Evolutionary conservation across 1,140 invertebrate genomes (phyloP), one percentile per base, ranked within the genome.

Genomic region (Artemia franciscana): DNA sequence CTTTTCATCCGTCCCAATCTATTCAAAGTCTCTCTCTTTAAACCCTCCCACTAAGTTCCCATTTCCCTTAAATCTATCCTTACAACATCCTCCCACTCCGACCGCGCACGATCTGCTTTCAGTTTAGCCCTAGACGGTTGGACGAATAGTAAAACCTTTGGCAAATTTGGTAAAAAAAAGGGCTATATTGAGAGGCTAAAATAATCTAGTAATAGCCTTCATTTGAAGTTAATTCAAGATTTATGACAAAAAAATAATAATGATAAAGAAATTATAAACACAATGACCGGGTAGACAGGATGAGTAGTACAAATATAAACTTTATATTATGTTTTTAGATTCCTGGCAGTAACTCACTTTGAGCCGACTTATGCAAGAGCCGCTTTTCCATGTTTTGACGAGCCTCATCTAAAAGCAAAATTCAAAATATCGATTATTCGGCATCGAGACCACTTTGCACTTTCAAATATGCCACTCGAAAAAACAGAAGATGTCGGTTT

Each of bases 331-430:
- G 27, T 60, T 65, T 73, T 28, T 69, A 95, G 91, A 71, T 84
- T 85, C 69, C 78, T 96, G 61, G 91, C 91, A 0, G 87, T 91
- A 3, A 96, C 93, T 1, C 88, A 96, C 70, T 98, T 98, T 70
- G 88, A 96, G 72, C 84, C 94, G 59, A 93, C 90, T 5, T 87
- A 88, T 66, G 94, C 94, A 0, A 78, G 94, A 18, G 82, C 84
- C 62, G 91, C 92, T 0, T 98, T 98, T 71, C 94, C 94, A 0
- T 97, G 92, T 71, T 91, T 96, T 68, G 94, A 98, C 71, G 94
- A 98, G 68, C 94, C 93, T 0, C 86, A 92, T 60, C 83, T 95
- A 63, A 89, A 96, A 71, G 91, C 94, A 0, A 84, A 82, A 59
- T 98, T 95, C 75, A 85, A 85, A 69, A 78, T 93, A 58, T 88